These are phyloP conservation scores for Anadara kagoshimensis DNA, from an alignment of 1,140 invertebrate genomes.

Conservation along the genomic window DNA sequence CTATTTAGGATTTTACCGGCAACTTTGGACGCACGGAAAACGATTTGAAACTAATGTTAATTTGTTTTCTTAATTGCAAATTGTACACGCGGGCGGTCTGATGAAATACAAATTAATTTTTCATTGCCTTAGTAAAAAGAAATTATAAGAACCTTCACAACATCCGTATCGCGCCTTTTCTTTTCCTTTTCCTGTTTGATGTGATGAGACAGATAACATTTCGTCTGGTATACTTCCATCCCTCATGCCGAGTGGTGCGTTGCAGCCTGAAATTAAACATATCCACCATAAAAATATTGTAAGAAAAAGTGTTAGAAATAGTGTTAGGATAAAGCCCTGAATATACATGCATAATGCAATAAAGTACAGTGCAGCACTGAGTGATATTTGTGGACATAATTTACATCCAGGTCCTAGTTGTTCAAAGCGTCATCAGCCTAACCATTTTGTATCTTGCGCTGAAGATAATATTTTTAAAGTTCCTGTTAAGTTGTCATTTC, in stretches of 20 bases:
- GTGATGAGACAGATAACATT: conserved; percentile 27
- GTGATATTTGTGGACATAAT: not conserved
- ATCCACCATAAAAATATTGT: not conserved
- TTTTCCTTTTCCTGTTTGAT: conserved; percentile 13
- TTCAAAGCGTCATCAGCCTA: not conserved
- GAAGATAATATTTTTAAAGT: no score
- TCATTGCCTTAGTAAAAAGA: no score
- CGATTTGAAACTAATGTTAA: no score
- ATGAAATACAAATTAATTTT: no score
- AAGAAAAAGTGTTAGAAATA: no score
- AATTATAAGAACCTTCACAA: conserved; percentile 27
- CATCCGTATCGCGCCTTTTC: conserved; percentile 37
- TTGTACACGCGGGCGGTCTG: no score
- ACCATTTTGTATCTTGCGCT: not conserved
- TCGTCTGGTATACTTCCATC: conserved; percentile 7
- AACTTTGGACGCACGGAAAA: no score
- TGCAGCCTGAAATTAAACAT: conserved; percentile 15
- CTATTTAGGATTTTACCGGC: no score
- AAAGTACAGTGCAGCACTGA: no score
- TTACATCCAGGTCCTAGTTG: not conserved
- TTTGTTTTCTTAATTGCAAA: no score
- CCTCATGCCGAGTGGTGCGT: conserved; percentile 17
- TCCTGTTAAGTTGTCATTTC: no score
- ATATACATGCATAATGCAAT: not conserved
- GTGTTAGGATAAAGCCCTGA: not conserved